Evolutionary conservation across 1,140 invertebrate genomes (phyloP).

Genomic region (Drosophila murphyi): DNA sequence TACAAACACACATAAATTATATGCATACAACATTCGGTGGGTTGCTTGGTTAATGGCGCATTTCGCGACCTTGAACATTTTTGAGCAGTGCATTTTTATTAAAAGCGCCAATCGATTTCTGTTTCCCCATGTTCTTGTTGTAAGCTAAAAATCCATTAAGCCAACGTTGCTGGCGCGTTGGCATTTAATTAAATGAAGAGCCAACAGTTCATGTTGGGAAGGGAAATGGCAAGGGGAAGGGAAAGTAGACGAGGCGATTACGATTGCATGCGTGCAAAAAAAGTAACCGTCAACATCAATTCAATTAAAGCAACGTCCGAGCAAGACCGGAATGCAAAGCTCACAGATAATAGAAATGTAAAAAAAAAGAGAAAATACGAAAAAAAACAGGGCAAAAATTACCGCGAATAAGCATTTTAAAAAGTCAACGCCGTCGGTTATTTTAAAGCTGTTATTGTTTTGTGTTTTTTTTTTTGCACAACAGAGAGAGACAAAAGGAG

Average conservation of each 20-base stretch:
- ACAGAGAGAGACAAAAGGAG: not conserved
- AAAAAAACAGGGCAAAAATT: constrained; percentile 23
- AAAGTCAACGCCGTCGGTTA: constrained; percentile 22
- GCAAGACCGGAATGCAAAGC: constrained; percentile 15
- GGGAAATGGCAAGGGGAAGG: not conserved
- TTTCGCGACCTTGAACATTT: constrained; percentile 34
- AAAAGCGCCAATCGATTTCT: constrained; percentile 10
- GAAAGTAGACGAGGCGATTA: constrained; percentile 42
- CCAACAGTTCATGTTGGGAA: constrained; percentile 40
- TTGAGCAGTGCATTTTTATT: constrained; percentile 26
- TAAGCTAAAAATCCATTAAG: constrained; percentile 56
- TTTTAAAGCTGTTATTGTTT: constrained; percentile 39
- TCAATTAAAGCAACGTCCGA: constrained; percentile 55
- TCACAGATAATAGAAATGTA: constrained; percentile 49
- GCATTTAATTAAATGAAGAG: constrained; percentile 61
- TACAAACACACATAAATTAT: not conserved
- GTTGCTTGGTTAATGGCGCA: constrained; percentile 1
- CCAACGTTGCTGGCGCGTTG: constrained; percentile 28
- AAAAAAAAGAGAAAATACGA: constrained; percentile 22
- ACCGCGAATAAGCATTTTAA: constrained; percentile 45
- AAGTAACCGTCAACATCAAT: constrained; percentile 65
- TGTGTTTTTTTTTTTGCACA: constrained; percentile 31
- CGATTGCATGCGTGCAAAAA: constrained; percentile 25
- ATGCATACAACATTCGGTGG: not conserved
- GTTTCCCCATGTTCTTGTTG: constrained; percentile 5